Conservation (phyloP, 2,113 vertebrate species). For the Cyanoderma ruficeps region DNA sequence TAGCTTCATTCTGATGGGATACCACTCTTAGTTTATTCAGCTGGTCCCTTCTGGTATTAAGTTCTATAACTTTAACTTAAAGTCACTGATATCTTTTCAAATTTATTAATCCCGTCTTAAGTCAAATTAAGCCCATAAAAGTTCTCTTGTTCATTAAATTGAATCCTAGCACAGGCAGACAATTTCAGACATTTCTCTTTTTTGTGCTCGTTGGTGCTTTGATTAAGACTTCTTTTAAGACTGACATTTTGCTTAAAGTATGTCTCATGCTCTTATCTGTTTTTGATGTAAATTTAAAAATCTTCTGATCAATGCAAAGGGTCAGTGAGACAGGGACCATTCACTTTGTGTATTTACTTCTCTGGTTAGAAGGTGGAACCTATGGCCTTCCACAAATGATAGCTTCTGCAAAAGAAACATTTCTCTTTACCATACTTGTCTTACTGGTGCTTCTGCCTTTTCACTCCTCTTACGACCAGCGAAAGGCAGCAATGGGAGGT, state of each 20-base stretch:
- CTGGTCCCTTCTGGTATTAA: neutral
- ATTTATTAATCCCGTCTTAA: neutral
- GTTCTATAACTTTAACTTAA: neutral
- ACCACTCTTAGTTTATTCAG: neutral
- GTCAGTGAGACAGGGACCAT: neutral
- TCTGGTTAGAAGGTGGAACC: neutral
- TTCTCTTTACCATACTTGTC: neutral
- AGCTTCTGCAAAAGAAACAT: neutral
- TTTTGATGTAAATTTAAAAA: neutral
- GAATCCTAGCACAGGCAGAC: neutral
- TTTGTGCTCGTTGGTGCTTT: neutral
- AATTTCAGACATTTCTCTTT: neutral
- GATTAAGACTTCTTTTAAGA: neutral
- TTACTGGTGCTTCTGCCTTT: neutral
- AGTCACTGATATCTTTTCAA: neutral
- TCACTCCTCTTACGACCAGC: accelerated
- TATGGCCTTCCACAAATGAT: neutral
- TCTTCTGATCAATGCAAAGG: neutral
- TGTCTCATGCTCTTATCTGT: neutral
- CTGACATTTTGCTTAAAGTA: neutral
- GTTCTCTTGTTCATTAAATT: neutral
- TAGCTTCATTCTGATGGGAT: neutral
- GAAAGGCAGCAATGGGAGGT: neutral
- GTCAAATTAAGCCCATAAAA: neutral
- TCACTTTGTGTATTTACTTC: neutral